Conservation (phyloP, 2,888 invertebrate genomes). For the Epiblema foenella region DNA sequence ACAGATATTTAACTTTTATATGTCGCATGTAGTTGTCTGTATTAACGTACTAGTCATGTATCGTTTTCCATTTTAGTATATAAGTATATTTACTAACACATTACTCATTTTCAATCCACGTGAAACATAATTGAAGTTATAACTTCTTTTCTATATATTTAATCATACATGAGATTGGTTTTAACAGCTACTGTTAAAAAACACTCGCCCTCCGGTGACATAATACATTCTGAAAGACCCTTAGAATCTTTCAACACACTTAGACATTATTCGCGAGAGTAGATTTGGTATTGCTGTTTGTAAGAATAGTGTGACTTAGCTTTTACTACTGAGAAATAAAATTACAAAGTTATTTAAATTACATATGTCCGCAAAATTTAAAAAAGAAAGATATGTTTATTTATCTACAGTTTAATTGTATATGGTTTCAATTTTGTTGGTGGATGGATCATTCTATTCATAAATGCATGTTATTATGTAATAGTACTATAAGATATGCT, state of each 20-base stretch:
- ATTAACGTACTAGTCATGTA: slow-evolving; percentile 46
- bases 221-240: no score
- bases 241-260: no score
- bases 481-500: slow-evolving; percentile 8
- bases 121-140: slow-evolving; percentile 12
- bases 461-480: slow-evolving; percentile 30
- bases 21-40: slow-evolving; percentile 42
- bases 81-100: slow-evolving; percentile 20
- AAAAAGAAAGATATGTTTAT: background rate
- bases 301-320: no score
- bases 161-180: no score
- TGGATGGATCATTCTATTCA: slow-evolving; percentile 1
- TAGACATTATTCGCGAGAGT: no score
- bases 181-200: no score
- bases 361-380: no score
- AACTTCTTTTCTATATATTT: background rate
- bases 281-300: no score
- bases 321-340: no score
- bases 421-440: slow-evolving; percentile 11
- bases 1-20: slow-evolving; percentile 23
- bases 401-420: background rate
- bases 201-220: no score
- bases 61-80: slow-evolving; percentile 40
- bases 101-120: slow-evolving; percentile 1
- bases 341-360: no score